A percentile compares a stretch with the other conserved stretches of the same genome.
These are phyloP conservation scores for Achroia grisella DNA, from an alignment of 1,140 invertebrate species.

Conservation along the genomic window DNA sequence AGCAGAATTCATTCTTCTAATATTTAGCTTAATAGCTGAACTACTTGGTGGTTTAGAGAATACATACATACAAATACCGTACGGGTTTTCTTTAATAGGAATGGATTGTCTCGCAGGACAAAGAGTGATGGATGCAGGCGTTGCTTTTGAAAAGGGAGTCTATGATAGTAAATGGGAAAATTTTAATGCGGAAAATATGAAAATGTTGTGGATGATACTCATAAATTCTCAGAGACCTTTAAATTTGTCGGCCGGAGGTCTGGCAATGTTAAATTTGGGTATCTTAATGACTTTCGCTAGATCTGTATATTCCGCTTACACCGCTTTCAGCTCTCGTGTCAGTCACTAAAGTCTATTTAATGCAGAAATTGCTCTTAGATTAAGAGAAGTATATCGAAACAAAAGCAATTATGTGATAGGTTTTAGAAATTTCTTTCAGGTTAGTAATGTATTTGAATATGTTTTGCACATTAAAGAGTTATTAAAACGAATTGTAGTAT, in stretches of 20 bases:
- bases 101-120: conserved; percentile 44
- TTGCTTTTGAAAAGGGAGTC: conserved; percentile 21
- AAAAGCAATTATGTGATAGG: too few species aligned
- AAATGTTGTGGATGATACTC: conserved; percentile 29
- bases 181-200: conserved; percentile 30
- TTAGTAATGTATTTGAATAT: too few species aligned
- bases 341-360: neutral
- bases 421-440: too few species aligned
- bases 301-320: conserved; percentile 35
- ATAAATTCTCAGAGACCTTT: conserved; percentile 36
- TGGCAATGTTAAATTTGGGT: conserved; percentile 24
- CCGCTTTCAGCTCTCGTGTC: conserved; percentile 15
- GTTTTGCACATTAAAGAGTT: too few species aligned
- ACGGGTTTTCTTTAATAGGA: conserved; percentile 25
- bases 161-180: conserved; percentile 42
- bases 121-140: conserved; percentile 33
- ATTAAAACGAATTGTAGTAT: too few species aligned
- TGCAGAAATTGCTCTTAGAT: too few species aligned
- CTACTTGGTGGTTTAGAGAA: conserved; percentile 40
- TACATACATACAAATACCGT: conserved; percentile 38
- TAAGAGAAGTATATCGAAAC: too few species aligned
- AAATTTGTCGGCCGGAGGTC: conserved; percentile 36
- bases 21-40: conserved; percentile 24
- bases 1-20: conserved; percentile 18
- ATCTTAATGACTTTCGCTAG: conserved; percentile 33